A percentile compares a stretch with the other conserved stretches of the same genome.
Conservation (phyloP, 2,797 vertebrate species). For the Enteromius unitaeniatus region DNA sequence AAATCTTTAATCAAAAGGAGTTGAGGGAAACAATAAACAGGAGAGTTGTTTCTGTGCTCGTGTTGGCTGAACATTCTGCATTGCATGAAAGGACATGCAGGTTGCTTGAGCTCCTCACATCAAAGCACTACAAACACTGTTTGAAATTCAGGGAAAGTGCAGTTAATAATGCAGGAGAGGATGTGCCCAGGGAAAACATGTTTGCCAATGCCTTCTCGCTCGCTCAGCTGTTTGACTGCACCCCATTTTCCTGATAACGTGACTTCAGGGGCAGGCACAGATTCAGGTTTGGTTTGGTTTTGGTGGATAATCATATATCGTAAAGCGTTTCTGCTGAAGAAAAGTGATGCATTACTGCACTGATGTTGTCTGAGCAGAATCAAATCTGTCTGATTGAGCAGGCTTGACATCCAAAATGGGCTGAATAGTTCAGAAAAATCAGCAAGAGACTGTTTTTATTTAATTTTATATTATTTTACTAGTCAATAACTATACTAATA, state of each 20-base stretch:
- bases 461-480: neutral
- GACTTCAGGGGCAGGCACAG: neutral
- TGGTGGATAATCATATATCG: neutral
- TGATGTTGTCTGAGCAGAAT: neutral
- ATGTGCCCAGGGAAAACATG: slow-evolving; percentile 60
- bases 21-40: slow-evolving; percentile 3
- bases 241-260: slow-evolving; percentile 57
- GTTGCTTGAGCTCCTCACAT: slow-evolving; percentile 63
- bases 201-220: slow-evolving; percentile 57
- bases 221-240: slow-evolving; percentile 66
- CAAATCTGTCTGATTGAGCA: neutral
- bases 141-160: slow-evolving; percentile 79
- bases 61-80: neutral
- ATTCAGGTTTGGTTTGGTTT: slow-evolving; percentile 7
- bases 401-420: too few species aligned
- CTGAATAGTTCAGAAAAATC: neutral
- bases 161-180: slow-evolving; percentile 77
- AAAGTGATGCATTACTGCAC: neutral
- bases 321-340: neutral
- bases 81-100: slow-evolving; percentile 9
- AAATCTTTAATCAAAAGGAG: neutral
- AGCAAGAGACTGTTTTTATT: neutral
- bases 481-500: neutral
- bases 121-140: slow-evolving; percentile 70
- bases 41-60: neutral